Percentiles rank a stretch among this genome's conserved stretches.
phyloP scores from a whole-genome alignment of 2,797 vertebrate genomes.

The Enteromius fasciolatus region DNA sequence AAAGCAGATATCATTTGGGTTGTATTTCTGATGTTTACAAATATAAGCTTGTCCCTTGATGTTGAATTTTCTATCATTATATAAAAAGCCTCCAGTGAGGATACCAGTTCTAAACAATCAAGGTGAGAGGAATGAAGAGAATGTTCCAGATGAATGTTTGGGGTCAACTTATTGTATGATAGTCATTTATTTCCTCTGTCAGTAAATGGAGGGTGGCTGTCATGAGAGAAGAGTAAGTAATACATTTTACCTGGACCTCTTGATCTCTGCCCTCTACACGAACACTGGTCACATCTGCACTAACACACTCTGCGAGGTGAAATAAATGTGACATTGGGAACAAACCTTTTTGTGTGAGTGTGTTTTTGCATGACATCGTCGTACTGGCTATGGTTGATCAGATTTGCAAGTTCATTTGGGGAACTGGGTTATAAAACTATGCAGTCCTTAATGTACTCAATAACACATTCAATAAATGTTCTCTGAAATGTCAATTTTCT shows the following conservation, averaged over 20 bases:
- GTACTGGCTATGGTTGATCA: background rate
- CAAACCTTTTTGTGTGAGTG: background rate
- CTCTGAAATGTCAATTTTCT: background rate
- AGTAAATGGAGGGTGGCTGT: constrained; percentile 44
- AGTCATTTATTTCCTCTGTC: constrained; percentile 48
- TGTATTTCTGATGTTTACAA: background rate
- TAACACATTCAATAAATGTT: background rate
- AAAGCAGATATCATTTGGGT: background rate
- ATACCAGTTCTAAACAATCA: constrained; percentile 4
- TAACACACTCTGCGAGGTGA: constrained; percentile 1
- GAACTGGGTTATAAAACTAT: background rate
- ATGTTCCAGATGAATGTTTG: constrained; percentile 39
- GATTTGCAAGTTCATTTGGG: background rate
- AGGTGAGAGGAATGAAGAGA: constrained; percentile 23
- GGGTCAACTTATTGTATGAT: constrained; percentile 38
- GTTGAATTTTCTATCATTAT: background rate
- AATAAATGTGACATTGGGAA: constrained; percentile 29
- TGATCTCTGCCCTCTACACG: constrained; percentile 32
- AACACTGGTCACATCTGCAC: constrained; percentile 18
- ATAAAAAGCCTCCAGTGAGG: background rate
- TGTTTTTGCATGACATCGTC: constrained; percentile 4
- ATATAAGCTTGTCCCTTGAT: background rate
- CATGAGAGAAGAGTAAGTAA: constrained; percentile 47
- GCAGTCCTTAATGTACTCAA: background rate
- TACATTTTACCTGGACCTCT: constrained; percentile 41